phyloP scores from a whole-genome alignment of 2,797 vertebrate genomes.

The Etheostoma perlongum region DNA sequence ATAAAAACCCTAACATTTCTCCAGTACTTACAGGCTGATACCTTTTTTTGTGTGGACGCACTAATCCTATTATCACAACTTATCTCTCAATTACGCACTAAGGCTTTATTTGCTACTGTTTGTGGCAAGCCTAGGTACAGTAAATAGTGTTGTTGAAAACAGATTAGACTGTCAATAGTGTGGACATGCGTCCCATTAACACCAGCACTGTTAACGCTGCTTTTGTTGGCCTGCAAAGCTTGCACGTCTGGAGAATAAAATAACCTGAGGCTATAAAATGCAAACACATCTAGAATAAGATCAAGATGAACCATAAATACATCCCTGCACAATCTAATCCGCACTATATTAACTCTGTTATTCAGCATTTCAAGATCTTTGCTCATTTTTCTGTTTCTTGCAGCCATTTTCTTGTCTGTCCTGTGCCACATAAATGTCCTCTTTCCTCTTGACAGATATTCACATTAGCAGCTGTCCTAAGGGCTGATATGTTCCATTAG shows the following conservation, averaged over 20 bases:
- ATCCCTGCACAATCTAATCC: slow-evolving; percentile 27
- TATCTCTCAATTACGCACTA: slow-evolving; percentile 18
- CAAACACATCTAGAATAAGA: slow-evolving; percentile 50
- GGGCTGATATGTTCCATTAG: slow-evolving; percentile 25
- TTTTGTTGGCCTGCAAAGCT: slow-evolving; percentile 26
- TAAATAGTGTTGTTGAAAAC: slow-evolving; percentile 12
- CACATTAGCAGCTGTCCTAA: slow-evolving; percentile 42
- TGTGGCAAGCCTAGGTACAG: not conserved
- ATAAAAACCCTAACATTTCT: slow-evolving; percentile 10
- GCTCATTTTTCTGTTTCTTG: slow-evolving; percentile 28
- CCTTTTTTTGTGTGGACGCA: slow-evolving; percentile 14
- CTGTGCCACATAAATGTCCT: slow-evolving; percentile 29
- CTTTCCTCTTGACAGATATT: slow-evolving; percentile 35
- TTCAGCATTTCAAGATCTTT: slow-evolving; percentile 16
- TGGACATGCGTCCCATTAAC: slow-evolving; percentile 18
- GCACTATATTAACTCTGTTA: slow-evolving; percentile 27
- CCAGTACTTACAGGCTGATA: not conserved
- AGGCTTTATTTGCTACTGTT: slow-evolving; percentile 19
- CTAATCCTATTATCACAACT: slow-evolving; percentile 19
- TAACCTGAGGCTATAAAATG: slow-evolving; percentile 23
- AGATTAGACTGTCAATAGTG: slow-evolving; percentile 24
- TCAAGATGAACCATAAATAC: slow-evolving; percentile 44
- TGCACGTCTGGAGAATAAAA: slow-evolving; percentile 23
- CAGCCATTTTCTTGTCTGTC: slow-evolving; percentile 44
- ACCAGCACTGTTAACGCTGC: slow-evolving; percentile 9